Percentiles rank a stretch among this genome's conserved stretches.
Conservation (phyloP, 2,797 vertebrate genomes). For the Petrocephalus sullivani region DNA sequence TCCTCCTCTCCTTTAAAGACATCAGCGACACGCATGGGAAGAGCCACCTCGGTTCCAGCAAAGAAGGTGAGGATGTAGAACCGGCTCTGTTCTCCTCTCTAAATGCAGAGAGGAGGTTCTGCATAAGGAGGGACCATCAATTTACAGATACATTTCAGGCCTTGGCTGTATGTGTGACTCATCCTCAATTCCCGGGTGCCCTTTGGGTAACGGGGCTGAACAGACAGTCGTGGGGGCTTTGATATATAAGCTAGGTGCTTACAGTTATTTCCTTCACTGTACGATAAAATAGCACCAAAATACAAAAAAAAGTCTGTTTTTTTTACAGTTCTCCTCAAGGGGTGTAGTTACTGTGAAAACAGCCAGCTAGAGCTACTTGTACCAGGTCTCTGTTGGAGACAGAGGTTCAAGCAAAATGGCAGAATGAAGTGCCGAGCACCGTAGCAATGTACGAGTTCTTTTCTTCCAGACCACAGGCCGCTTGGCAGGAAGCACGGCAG, state of each 20-base stretch:
- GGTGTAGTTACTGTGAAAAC: not conserved
- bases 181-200: not conserved
- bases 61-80: constrained; percentile 60
- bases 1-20: constrained; percentile 94
- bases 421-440: not conserved
- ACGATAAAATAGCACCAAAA: not conserved
- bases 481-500: constrained; percentile 59
- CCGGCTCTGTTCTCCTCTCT: not conserved
- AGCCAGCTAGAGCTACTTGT: not conserved
- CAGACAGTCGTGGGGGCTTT: not conserved
- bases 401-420: not conserved
- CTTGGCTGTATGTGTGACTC: not conserved
- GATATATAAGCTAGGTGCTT: not conserved
- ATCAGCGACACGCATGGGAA: constrained; percentile 73
- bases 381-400: not conserved
- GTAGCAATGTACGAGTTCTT: not conserved
- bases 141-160: not conserved
- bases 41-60: constrained; percentile 49
- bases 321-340: not conserved
- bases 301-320: not conserved
- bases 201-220: not conserved
- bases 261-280: not conserved
- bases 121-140: no score
- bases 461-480: constrained; percentile 52
- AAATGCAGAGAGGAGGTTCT: not conserved